Evolutionary conservation across 2,888 invertebrate genomes (phyloP).

Genomic region (Hylaea fasciaria): DNA sequence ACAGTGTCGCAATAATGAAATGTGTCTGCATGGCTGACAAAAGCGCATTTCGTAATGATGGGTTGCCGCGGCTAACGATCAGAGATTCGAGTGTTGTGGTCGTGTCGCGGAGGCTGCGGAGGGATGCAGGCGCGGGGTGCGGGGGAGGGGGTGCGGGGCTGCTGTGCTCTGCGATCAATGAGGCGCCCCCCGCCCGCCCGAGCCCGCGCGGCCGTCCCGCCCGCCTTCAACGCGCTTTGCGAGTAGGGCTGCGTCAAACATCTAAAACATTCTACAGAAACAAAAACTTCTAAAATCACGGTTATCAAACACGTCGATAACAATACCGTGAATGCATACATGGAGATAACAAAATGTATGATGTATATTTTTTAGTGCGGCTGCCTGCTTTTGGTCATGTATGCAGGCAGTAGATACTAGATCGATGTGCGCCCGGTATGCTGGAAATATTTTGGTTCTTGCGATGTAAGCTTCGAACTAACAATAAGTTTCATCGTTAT

Average conservation of each 20-base stretch:
- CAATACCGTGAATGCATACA: too few relatives aligned
- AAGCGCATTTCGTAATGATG: conserved; percentile 38
- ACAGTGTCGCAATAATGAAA: conserved; percentile 18
- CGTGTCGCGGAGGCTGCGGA: conserved; percentile 65
- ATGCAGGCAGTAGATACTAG: too few relatives aligned
- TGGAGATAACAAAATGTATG: too few relatives aligned
- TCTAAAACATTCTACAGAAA: not conserved
- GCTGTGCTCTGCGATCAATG: conserved; percentile 81
- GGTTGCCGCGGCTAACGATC: conserved; percentile 42
- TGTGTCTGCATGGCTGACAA: conserved; percentile 25
- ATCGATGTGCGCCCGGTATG: too few relatives aligned
- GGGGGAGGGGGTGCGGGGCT: conserved; percentile 59
- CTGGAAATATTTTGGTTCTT: too few relatives aligned
- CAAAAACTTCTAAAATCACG: not conserved
- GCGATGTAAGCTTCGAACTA: too few relatives aligned
- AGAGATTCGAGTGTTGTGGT: conserved; percentile 62
- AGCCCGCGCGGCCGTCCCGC: conserved; percentile 46
- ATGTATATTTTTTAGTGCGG: too few relatives aligned
- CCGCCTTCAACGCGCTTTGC: conserved; percentile 40
- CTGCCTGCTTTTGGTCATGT: too few relatives aligned
- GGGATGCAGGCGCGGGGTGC: conserved; percentile 50
- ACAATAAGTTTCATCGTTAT: too few relatives aligned
- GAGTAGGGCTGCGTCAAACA: conserved; percentile 11
- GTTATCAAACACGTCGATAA: too few relatives aligned
- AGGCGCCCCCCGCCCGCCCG: conserved; percentile 64